Evolutionary conservation across 2,888 invertebrate genomes (phyloP), one percentile per base, ranked within the genome.

Genomic region (Cantharis rufa): DNA sequence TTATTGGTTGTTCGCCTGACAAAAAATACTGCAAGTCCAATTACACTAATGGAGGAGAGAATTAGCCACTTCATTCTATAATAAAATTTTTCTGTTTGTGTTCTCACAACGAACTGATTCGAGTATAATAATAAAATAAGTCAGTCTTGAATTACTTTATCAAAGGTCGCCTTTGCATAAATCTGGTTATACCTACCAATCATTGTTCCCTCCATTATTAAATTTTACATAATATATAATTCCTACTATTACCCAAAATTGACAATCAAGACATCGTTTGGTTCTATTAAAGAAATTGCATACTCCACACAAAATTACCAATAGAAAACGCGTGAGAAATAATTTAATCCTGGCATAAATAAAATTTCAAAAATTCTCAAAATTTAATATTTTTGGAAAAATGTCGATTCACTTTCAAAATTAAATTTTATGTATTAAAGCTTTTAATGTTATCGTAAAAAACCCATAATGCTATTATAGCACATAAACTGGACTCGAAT

Each of bases 1-100:
- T 88, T 88, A 75, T 85, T 87, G 68, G 28, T 66, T 18, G 64
- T 10, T 66, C 24, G 18, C n/a, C 24, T 21, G 24, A 66, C n/a
- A 21, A 66, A 16, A 15, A 66, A n/a, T 66, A 66, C 16, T 4
- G 21, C 64, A 21, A 66, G 18, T 24, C 64, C 64, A 66, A 66
- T 16, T 21, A 28, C 28, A 27, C 62, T 28, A 28, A 72, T 11
- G 16, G 15, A n/a, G 28, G 27, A 63, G 64, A 62, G 27, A 27
- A 69, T 28, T 32, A 69, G 32, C 69, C 69, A 69, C 28, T 69
- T 32, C 69, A 69, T 69, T 66, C 64, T 66, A 66, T 21, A 66
- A 48, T 48, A n/a, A 48, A 48, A 48, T n/a, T 48, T 48, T 48
- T 48, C 18, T 63, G 15, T 63, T 63, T 18, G 64, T 66, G 24